Percentiles rank a stretch among this genome's conserved stretches.
These are phyloP conservation scores for Henicopernis longicauda DNA, from an alignment of 2,113 vertebrate genomes.

Conservation along the genomic window DNA sequence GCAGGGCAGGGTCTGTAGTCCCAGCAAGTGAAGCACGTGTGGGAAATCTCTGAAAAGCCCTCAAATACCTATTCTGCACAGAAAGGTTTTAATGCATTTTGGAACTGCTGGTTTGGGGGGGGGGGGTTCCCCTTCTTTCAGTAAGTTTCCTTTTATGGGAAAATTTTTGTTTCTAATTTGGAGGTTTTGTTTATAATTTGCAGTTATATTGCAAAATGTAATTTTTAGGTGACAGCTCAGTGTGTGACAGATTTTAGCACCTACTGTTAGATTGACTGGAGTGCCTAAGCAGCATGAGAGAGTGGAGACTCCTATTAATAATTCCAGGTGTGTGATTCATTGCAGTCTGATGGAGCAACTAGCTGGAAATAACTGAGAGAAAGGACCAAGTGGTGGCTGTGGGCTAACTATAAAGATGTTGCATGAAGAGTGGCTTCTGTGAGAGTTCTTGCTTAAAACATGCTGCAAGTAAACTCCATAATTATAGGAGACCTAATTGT, in stretches of 20 bases:
- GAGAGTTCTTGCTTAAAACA: not conserved
- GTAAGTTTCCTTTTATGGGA: not conserved
- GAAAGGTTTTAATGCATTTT: not conserved
- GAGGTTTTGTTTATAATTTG: not conserved
- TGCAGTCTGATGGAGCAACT: not conserved
- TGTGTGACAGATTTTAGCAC: not conserved
- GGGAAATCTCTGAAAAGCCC: not conserved
- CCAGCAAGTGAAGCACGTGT: not conserved
- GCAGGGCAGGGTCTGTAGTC: not conserved
- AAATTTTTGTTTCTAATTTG: not conserved
- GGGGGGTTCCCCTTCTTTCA: accelerated
- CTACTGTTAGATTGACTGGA: not conserved
- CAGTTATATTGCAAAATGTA: not conserved
- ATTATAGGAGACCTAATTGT: not conserved
- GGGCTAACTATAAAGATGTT: not conserved
- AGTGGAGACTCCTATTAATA: not conserved
- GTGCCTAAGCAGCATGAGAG: not conserved
- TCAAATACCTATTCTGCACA: not conserved
- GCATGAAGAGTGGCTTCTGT: not conserved
- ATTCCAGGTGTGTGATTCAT: not conserved
- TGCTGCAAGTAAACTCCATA: not conserved
- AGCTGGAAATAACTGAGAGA: not conserved
- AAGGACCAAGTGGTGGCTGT: not conserved
- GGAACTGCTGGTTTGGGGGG: not conserved
- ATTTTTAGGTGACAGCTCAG: not conserved